Evolutionary conservation across 2,888 invertebrate genomes (phyloP).

Genomic region (Tholera decimalis): DNA sequence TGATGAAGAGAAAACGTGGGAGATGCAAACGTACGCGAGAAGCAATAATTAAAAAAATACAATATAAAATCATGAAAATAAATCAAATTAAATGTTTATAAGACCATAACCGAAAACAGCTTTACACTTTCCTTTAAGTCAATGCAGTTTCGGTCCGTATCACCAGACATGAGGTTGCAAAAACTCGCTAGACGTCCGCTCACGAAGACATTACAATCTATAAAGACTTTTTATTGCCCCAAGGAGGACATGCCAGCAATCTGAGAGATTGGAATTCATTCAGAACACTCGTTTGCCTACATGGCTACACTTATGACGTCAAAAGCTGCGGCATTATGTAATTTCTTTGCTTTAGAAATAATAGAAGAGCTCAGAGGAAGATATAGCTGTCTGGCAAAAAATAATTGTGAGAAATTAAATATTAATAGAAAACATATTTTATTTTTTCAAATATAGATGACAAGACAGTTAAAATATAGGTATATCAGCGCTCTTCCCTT

Average conservation of each 20-base stretch:
- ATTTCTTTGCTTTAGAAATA: conserved; percentile 25
- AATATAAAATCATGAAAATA: no score
- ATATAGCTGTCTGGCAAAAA: neutral
- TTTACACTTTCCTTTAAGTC: neutral
- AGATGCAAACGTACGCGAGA: no score
- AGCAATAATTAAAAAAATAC: no score
- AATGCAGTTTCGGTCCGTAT: neutral
- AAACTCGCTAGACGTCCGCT: conserved; percentile 44
- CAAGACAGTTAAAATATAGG: no score
- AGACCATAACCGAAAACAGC: neutral
- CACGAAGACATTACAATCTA: conserved; percentile 45
- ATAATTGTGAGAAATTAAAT: neutral
- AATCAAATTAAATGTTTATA: no score
- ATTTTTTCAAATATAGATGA: no score
- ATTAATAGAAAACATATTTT: no score
- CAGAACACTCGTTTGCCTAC: conserved; percentile 39
- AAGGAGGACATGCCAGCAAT: conserved; percentile 59
- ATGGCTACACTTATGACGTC: conserved; percentile 31
- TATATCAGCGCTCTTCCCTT: no score
- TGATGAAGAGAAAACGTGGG: no score
- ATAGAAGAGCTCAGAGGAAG: neutral
- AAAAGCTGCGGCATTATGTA: conserved; percentile 14
- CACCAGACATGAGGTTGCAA: conserved; percentile 14
- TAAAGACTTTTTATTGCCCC: conserved; percentile 59
- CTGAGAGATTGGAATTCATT: conserved; percentile 57